These are phyloP conservation scores for Epinotia brunnichana DNA, from an alignment of 2,888 invertebrate species.

Conservation along the genomic window DNA sequence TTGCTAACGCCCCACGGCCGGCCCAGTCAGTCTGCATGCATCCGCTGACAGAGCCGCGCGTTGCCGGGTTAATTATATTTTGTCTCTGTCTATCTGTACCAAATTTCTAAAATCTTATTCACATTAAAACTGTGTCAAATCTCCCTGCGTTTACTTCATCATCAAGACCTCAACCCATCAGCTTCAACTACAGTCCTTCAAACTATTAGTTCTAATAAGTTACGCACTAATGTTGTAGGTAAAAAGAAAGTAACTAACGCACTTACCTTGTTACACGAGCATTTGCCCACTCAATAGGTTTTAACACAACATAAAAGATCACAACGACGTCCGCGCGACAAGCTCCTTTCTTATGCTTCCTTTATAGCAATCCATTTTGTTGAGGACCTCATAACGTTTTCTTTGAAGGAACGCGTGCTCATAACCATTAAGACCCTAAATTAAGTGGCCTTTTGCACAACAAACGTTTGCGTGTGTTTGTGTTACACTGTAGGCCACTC, in stretches of 20 bases:
- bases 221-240: neutral
- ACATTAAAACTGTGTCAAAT: no score
- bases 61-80: no score
- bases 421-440: conserved; percentile 54
- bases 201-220: neutral
- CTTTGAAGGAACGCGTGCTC: conserved; percentile 52
- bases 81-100: no score
- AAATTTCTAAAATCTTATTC: no score
- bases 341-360: conserved; percentile 46
- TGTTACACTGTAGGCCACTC: conserved; percentile 47
- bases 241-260: neutral
- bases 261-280: neutral
- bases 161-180: no score
- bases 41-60: no score
- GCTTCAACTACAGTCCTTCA: neutral
- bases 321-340: conserved; percentile 37
- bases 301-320: conserved; percentile 31
- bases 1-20: no score
- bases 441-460: conserved; percentile 52
- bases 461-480: conserved; percentile 48
- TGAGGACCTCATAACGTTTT: conserved; percentile 49
- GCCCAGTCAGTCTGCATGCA: no score
- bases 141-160: no score
- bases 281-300: neutral
- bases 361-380: conserved; percentile 51